phyloP scores from a whole-genome alignment of 2,888 invertebrate species.

The Cordilura impudica region DNA sequence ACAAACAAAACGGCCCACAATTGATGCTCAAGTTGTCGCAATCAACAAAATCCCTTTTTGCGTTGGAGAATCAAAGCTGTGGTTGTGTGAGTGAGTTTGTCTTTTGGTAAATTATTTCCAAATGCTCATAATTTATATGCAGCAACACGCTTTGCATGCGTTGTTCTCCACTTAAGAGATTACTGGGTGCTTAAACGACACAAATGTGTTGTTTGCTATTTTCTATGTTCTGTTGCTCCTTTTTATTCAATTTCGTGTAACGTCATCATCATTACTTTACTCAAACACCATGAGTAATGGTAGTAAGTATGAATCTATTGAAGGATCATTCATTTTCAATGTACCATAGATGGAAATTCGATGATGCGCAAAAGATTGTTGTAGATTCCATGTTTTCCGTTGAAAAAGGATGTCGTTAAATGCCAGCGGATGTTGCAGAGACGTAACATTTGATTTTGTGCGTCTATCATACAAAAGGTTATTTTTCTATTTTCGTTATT shows the following conservation, averaged over 20 bases:
- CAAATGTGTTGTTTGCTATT: conserved; percentile 44
- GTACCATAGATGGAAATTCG: conserved; percentile 42
- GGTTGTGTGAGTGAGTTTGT: conserved; percentile 4
- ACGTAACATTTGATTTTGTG: conserved; percentile 51
- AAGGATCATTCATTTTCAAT: conserved; percentile 37
- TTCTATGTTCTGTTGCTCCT: conserved; percentile 16
- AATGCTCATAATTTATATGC: conserved; percentile 66
- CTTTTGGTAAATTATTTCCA: conserved; percentile 18
- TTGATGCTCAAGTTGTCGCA: conserved; percentile 45
- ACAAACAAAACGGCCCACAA: conserved; percentile 20
- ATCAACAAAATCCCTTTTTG: conserved; percentile 41
- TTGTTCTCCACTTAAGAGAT: conserved; percentile 65
- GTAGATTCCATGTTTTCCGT: conserved; percentile 44
- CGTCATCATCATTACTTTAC: neutral
- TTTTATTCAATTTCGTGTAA: neutral
- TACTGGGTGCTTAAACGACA: conserved; percentile 62
- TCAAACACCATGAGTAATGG: conserved; percentile 11
- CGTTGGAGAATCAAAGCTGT: neutral
- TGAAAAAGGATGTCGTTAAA: conserved; percentile 54
- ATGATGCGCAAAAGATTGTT: conserved; percentile 50
- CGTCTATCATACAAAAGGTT: conserved; percentile 34
- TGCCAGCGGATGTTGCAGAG: conserved; percentile 56
- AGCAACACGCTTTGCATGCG: conserved; percentile 63
- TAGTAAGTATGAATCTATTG: conserved; percentile 5
- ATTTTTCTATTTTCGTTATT: conserved; percentile 9